These are phyloP conservation scores for Phylloscopus collybita DNA, from an alignment of 2,797 vertebrate genomes.

Conservation along the genomic window DNA sequence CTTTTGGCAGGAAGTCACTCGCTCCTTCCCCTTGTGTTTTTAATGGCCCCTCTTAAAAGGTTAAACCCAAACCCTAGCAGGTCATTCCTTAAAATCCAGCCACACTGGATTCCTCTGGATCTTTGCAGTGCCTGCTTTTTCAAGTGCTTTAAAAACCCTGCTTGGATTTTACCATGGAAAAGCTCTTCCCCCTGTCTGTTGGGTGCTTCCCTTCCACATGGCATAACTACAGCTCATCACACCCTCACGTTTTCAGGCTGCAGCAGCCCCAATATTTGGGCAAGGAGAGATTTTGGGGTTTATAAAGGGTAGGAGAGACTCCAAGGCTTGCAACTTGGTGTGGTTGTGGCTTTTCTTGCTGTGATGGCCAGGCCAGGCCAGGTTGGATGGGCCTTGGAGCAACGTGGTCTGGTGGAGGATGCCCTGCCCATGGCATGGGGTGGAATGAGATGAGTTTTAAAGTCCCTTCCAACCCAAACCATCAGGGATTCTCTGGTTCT, in stretches of 20 bases:
- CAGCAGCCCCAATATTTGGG: background rate
- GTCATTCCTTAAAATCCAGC: background rate
- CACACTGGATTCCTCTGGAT: background rate
- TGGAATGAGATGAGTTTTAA: background rate
- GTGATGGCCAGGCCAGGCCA: too few species aligned
- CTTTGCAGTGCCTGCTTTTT: background rate
- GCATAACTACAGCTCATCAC: background rate
- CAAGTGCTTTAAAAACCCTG: background rate
- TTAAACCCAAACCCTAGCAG: background rate
- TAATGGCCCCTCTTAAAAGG: background rate
- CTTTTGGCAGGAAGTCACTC: background rate
- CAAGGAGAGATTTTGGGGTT: background rate
- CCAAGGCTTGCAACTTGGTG: background rate
- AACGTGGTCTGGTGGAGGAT: background rate
- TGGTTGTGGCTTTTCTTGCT: background rate
- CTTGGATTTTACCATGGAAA: background rate
- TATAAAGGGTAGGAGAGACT: background rate
- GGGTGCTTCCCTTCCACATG: background rate
- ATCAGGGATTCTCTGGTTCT: background rate
- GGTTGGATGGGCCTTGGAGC: too few species aligned
- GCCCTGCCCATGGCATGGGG: background rate
- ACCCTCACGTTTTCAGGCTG: background rate
- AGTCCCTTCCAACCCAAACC: background rate
- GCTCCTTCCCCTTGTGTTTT: background rate
- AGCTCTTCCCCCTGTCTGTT: rapidly evolving